phyloP scores from a whole-genome alignment of 2,888 invertebrate species.

The Corythucha ciliata region DNA sequence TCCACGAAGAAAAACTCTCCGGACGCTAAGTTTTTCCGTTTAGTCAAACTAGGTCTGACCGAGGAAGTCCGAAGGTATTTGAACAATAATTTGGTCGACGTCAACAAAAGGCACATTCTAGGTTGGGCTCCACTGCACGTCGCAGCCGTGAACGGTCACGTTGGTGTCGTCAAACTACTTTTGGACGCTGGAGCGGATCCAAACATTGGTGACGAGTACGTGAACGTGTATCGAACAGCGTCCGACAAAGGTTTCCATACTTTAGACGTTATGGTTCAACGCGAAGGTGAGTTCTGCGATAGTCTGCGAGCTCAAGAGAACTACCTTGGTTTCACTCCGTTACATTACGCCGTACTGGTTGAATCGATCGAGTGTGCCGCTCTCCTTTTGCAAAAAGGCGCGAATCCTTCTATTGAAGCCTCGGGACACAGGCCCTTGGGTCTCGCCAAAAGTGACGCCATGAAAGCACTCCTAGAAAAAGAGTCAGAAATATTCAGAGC shows the following conservation, averaged over 20 bases:
- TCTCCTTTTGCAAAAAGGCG: slow-evolving; percentile 60
- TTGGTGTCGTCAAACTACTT: slow-evolving; percentile 51
- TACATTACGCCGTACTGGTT: slow-evolving; percentile 78
- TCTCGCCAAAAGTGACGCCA: slow-evolving; percentile 47
- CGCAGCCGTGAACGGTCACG: slow-evolving; percentile 68
- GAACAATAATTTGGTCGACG: slow-evolving; percentile 40
- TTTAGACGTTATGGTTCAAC: slow-evolving; percentile 59
- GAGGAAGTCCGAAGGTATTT: slow-evolving; percentile 14
- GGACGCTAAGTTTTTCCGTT: slow-evolving; percentile 20
- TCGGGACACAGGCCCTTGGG: slow-evolving; percentile 52
- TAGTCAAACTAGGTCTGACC: slow-evolving; percentile 16
- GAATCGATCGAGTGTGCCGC: slow-evolving; percentile 56
- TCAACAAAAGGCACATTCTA: slow-evolving; percentile 61
- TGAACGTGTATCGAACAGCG: slow-evolving; percentile 57
- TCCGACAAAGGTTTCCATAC: slow-evolving; percentile 57
- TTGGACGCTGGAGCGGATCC: slow-evolving; percentile 69
- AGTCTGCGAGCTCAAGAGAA: slow-evolving; percentile 49
- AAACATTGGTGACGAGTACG: slow-evolving; percentile 65
- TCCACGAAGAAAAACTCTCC: too few species aligned
- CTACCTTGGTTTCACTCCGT: slow-evolving; percentile 74
- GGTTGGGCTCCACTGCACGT: slow-evolving; percentile 84
- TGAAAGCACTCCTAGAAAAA: slow-evolving; percentile 53
- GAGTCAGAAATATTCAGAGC: slow-evolving; percentile 32
- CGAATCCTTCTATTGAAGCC: slow-evolving; percentile 62
- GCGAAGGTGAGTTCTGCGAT: slow-evolving; percentile 76